Evolutionary conservation across 2,113 vertebrate genomes (phyloP), one percentile per base, ranked within the genome.

Genomic region (Grammomys dolichurus): DNA sequence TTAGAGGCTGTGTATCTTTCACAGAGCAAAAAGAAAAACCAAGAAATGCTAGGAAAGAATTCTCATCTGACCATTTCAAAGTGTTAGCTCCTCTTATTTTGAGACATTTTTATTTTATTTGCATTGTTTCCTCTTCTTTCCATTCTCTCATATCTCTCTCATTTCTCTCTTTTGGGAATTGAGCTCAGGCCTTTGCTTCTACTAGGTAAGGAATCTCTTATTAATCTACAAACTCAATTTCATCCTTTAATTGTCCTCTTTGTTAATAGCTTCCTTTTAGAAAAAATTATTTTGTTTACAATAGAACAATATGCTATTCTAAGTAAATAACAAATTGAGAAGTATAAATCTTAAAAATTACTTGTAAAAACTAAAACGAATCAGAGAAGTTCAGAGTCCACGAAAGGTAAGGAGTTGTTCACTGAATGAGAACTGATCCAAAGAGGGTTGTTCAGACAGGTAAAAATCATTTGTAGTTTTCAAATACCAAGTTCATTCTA

Each of bases 1-100:
- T 95, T 96, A 92, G 92, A 97, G 85, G 46, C 75, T 97, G 87
- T 67, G 97, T 91, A 84, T 97, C 46, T 95, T 97, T 96, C 93
- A 89, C 86, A 63, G 96, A 95, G 90, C 87, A 96, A 82, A 87
- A 81, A 89, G 28, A 76, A 95, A 95, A 73, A 56, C 76, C 89
- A 16, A 70, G 65, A 95, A 87, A 86, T 17, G 17, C 84, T 67
- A 26, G 33, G 43, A 92, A 93, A 94, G 20, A 95, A 93, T 58
- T 95, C 87, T 54, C 36, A 92, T 96, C 46, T 89, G 93, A 96
- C 93, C 51, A 93, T 63, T 95, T 46, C 22, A 80, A 96, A 92
- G 22, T 87, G 51, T 33, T 93, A 11, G 1, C 78, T 96, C 16
- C 6, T 90, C 88, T 91, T 46, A 73, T 60, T 76, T 87, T 54